phyloP scores from a whole-genome alignment of 92 coral and sea anemone species.

The Zoanthus sociatus region DNA sequence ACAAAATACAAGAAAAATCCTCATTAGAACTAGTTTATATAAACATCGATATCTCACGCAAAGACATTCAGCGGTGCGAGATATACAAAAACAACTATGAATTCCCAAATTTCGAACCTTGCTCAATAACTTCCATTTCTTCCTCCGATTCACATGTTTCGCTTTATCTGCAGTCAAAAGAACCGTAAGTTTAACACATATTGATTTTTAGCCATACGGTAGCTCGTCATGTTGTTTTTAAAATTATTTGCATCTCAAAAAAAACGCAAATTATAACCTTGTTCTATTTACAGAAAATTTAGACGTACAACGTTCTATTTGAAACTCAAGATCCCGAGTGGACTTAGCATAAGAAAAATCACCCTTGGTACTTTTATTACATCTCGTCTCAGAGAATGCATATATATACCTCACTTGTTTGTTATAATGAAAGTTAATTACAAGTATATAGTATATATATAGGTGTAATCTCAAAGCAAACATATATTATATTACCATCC shows the following conservation, averaged over 20 bases:
- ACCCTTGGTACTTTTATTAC: no score
- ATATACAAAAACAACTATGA: background rate
- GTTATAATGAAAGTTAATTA: no score
- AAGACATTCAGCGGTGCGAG: background rate
- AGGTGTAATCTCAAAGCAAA: no score
- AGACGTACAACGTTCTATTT: no score
- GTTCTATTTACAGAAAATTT: background rate
- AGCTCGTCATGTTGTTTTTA: background rate
- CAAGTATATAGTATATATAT: no score
- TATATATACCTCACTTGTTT: no score
- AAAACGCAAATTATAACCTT: background rate
- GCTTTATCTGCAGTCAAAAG: background rate
- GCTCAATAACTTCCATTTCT: background rate
- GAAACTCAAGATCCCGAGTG: no score
- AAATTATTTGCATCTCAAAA: background rate
- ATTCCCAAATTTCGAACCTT: background rate
- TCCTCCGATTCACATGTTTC: background rate
- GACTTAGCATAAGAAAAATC: no score
- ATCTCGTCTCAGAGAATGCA: no score
- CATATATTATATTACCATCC: no score
- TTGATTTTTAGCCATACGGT: no score
- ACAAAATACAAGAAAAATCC: no score
- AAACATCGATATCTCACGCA: background rate
- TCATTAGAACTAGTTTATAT: background rate
- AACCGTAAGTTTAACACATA: background rate